Percentiles rank a stretch among this genome's conserved stretches.
These are phyloP conservation scores for Ginglymostoma cirratum DNA, from an alignment of 2,113 vertebrate species.

Conservation along the genomic window DNA sequence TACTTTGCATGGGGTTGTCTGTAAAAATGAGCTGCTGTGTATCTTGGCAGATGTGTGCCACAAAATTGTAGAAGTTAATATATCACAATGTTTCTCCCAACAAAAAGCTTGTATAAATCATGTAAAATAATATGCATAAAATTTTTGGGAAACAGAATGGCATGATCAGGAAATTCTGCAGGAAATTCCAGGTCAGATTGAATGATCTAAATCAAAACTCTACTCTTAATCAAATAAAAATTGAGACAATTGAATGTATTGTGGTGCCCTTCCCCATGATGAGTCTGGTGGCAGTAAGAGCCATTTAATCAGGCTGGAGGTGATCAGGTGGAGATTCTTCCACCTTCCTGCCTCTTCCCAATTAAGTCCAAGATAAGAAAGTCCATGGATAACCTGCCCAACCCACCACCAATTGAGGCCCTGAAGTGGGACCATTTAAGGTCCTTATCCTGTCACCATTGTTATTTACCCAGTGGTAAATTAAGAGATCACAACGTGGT, in stretches of 20 bases:
- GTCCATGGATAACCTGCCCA: neutral
- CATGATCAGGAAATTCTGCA: neutral
- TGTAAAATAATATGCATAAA: neutral
- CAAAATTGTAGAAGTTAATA: neutral
- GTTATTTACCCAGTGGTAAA: neutral
- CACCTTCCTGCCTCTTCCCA: neutral
- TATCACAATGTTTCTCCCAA: neutral
- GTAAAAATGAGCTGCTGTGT: neutral
- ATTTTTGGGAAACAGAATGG: neutral
- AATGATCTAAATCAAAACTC: neutral
- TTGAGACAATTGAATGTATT: neutral
- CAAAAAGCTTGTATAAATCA: neutral
- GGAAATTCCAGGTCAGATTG: neutral
- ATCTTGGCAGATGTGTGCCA: neutral
- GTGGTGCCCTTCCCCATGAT: neutral
- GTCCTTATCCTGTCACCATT: too few species aligned
- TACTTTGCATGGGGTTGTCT: neutral
- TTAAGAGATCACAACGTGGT: neutral
- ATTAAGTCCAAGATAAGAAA: neutral
- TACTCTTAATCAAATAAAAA: neutral
- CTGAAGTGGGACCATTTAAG: neutral
- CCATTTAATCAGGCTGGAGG: neutral
- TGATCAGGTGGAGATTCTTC: neutral
- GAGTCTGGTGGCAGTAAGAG: too few species aligned
- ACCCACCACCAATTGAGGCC: neutral